These are phyloP conservation scores for Endotricha flammealis DNA, from an alignment of 2,888 invertebrate genomes.

Conservation along the genomic window DNA sequence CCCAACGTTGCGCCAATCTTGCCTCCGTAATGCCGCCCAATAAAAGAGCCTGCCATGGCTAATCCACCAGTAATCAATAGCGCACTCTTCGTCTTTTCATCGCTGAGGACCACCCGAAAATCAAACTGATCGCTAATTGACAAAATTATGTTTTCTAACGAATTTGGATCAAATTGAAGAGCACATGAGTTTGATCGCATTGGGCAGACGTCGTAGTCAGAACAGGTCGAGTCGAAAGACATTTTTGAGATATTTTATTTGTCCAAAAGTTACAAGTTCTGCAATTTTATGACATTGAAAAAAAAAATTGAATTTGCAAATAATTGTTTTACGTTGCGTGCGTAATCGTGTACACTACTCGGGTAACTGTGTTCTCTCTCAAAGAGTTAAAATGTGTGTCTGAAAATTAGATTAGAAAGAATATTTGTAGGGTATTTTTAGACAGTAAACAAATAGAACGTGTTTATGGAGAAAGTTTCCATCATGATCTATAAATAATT, in stretches of 20 bases:
- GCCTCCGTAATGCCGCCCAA: conserved; percentile 62
- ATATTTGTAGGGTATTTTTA: conserved; percentile 1
- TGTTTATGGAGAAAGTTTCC: too few relatives aligned
- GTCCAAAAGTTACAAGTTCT: not conserved
- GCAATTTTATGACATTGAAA: too few relatives aligned
- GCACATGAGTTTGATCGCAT: conserved; percentile 25
- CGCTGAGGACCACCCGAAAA: conserved; percentile 50
- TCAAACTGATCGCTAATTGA: conserved; percentile 54
- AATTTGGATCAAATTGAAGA: conserved; percentile 49
- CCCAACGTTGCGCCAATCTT: conserved; percentile 59
- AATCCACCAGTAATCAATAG: conserved; percentile 53
- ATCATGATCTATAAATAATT: too few relatives aligned
- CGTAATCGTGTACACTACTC: too few relatives aligned
- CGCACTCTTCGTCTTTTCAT: conserved; percentile 39
- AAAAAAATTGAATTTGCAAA: not conserved
- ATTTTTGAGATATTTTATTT: conserved; percentile 1
- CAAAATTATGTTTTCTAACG: conserved; percentile 55
- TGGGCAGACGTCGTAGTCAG: conserved; percentile 38
- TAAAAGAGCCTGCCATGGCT: conserved; percentile 53
- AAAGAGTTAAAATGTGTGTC: too few relatives aligned
- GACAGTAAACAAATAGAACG: too few relatives aligned
- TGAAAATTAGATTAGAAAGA: too few relatives aligned
- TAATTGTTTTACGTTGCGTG: not conserved
- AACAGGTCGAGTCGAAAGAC: conserved; percentile 16
- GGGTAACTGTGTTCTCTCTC: too few relatives aligned